Base-by-base conservation (phyloP, 1,140 invertebrate genomes). In the Leptinotarsa lineolata region DNA sequence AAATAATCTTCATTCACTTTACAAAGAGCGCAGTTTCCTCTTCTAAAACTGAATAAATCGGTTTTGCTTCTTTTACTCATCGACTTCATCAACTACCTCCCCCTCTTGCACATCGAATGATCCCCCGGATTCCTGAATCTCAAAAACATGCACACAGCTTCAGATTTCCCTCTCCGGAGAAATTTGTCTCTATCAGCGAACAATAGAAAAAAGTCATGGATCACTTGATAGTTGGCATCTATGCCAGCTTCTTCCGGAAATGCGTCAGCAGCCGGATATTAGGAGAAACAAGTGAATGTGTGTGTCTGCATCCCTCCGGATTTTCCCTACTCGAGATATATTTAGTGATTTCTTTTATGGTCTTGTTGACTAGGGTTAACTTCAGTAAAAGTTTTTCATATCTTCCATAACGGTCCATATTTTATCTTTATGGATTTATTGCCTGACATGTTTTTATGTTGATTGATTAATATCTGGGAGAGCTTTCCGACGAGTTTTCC, bases 261-360 rank as follows among this genome's bases (percentile, higher is more conserved):
- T 71, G 69, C 69, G 69, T 71, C 69, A 71, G 69, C 69, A 45
- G 39, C 58, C 69, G 69, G 69, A 71, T 71, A 71, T 71, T 44
- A 21, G 30, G 30, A 71, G 69, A 71, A 71, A 71, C 69, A 71
- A 63, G 69, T 63, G 69, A 71, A 71, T 71, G 69, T 71, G 16
- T 69, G 11, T 67, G n/a, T 30, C 65, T 44, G 24, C 65, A n/a
- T 67, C 61, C 61, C 61, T 64, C 20, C 61, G 61, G 24, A 64
- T 64, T 64, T 64, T 30, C 45, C 30, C 66, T 46, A 11, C 39
- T 21, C 66, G 30, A 45, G 68, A 21, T 54, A 71, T 71, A 45
- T 71, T 71, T 71, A 71, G 69, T 63, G 69, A 71, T 71, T 63
- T 71, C 69, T 71, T 71, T 71, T 71, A 71, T 71, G 60, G 58